Evolutionary conservation across 2,797 vertebrate genomes (phyloP).

Genomic region (Acestrorhynchus altus): DNA sequence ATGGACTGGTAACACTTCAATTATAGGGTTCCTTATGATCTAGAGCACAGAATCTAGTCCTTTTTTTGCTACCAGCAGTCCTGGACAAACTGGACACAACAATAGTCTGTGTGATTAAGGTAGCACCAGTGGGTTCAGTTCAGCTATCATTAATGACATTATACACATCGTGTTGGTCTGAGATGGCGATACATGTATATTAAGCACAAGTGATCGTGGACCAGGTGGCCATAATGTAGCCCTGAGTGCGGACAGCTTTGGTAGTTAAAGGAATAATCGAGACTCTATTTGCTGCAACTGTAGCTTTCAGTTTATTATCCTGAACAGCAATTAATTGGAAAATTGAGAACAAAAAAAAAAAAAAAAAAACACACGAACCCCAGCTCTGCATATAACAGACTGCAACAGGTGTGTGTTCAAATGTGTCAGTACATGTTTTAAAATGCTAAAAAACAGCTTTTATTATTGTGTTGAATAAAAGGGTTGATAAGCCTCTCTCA

Average conservation of each 20-base stretch:
- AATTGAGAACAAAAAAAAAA: too few relatives aligned
- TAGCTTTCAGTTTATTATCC: neutral
- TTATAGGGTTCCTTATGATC: neutral
- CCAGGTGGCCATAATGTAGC: neutral
- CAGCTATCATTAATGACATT: neutral
- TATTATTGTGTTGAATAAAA: too few relatives aligned
- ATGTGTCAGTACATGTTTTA: neutral
- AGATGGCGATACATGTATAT: neutral
- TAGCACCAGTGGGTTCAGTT: constrained; percentile 23
- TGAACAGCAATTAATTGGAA: too few relatives aligned
- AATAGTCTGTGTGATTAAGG: neutral
- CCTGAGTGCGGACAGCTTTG: constrained; percentile 6
- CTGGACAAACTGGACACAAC: neutral
- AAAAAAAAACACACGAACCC: too few relatives aligned
- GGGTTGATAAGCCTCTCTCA: neutral
- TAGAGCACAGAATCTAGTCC: neutral
- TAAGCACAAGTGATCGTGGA: neutral
- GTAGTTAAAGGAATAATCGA: neutral
- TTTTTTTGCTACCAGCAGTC: neutral
- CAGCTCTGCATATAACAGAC: neutral
- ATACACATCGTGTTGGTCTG: neutral
- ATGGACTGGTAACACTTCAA: neutral
- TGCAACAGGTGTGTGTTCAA: neutral
- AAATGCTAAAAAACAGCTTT: too few relatives aligned
- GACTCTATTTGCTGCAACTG: neutral